Base-by-base conservation (phyloP, 1,140 invertebrate species). In the Mycetomoellerius zeteki region DNA sequence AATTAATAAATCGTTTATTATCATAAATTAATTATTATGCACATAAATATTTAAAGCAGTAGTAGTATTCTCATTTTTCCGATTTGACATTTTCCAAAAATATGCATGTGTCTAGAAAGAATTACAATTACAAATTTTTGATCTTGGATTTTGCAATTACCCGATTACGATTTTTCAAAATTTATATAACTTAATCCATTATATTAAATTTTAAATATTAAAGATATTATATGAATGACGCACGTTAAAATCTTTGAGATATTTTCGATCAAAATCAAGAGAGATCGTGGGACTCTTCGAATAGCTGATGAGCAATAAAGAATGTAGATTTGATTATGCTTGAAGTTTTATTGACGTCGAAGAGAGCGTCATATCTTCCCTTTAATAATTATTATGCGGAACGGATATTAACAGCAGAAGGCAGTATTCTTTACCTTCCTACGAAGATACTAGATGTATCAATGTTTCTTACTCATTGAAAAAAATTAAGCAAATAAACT, bases 271-370 rank as follows among this genome's bases (percentile, higher is more conserved):
- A 33, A 64, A 80, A 24, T 50, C 7, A 27, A 72, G 47, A 16
- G 47, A 50, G 47, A 50, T 50, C 3, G 47, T 3, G 14, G 14
- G 14, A 50, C 47, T 16, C 47, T 16, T 50, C 14, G 12, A 58
- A 58, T 5, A 62, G 16, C 16, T 37, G 58, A 62, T 77, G 19
- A 47, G 24, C 37, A 37, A 58, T 58, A 58, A 43, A 30, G 16
- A 43, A 60, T 78, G 37, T 64, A 64, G 24, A 78, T 78, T 24
- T 43, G 58, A 62, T 78, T 64, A 77, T 62, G 8, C 33, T 27
- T 19, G 24, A 77, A 37, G 24, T 64, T 64, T 47, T 64, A 78
- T 78, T 64, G 75, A 60, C 24, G 6, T 78, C 43, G 58, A 78
- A 64, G 24, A 64, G 58, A 64, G 24, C 0, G 37, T 21, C n/a